phyloP scores from a whole-genome alignment of 2,888 invertebrate species.

The Cephus nigrinus region DNA sequence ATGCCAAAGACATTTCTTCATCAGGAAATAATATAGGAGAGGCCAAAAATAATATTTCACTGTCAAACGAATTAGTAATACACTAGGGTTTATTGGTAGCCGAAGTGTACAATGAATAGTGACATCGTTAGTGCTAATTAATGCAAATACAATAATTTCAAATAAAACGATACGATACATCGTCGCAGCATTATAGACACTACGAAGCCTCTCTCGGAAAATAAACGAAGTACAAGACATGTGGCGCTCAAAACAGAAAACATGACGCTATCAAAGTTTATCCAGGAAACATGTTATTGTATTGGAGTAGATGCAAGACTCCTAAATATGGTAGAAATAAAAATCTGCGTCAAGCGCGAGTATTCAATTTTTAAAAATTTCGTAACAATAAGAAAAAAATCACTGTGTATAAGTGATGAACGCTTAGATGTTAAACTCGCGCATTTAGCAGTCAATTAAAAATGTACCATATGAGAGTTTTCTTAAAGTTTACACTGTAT shows the following conservation, averaged over 20 bases:
- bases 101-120: conserved; percentile 58
- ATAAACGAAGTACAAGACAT: background rate
- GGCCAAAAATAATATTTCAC: background rate
- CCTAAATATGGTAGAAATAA: background rate
- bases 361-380: background rate
- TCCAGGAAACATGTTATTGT: background rate
- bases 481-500: background rate
- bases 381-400: background rate
- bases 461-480: background rate
- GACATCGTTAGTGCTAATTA: conserved; percentile 56
- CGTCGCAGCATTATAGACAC: conserved; percentile 29
- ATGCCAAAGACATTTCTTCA: background rate
- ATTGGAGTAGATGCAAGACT: background rate
- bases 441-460: background rate
- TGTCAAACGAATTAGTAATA: conserved; percentile 34
- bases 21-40: background rate
- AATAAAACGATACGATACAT: conserved; percentile 38
- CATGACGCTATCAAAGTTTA: background rate
- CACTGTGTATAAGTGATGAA: background rate
- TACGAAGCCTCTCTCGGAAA: conserved; percentile 14
- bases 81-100: conserved; percentile 61
- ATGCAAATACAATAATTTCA: conserved; percentile 39
- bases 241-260: conserved; percentile 21
- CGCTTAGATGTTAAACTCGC: background rate
- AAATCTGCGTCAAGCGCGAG: background rate